Evolutionary conservation across 30 jellyfish, hydroid and myxozoan genomes (phyloP), one percentile per base, ranked within the genome.

Genomic region (Pelagia noctiluca): DNA sequence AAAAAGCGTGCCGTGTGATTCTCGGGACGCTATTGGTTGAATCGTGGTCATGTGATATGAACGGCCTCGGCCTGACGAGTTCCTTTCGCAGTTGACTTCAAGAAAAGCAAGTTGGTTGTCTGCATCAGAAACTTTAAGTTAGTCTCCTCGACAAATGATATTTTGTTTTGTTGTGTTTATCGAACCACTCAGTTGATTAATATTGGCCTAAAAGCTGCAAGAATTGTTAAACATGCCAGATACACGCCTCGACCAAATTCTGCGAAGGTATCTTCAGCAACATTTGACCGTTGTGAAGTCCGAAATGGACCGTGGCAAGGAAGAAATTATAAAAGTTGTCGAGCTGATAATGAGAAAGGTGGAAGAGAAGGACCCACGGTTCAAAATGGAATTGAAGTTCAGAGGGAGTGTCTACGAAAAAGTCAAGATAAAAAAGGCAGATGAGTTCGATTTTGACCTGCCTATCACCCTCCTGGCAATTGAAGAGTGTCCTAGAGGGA

Each of bases 321-420:
- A 75, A 22, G 47, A 75, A 24, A 60, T 75, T 26, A 12, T 36
- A 19, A 76, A 76, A 4, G 76, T 75, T 28, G 87, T 75, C 2
- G 36, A 75, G 29, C 8, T 16, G 60, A 75, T 75, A 25, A 49
- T 75, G 16, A 50, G 54, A 26, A 33, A 16, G 22, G 48, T 75
- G 1, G 74, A 35, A 1, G 42, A 8, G 16, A 70, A 68, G 36
- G 92, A 82, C 61, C 12, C 80, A 23, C 57, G 92, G 25, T 82
- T 82, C 73, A 69, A 82, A 42, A 71, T 82, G 80, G 82, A 80
- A 28, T 38, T 82, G 52, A 86, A 82, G 63, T 70, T 13, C 64
- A 82, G 92, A 1, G 92, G 92, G 19, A 82, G 92, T 57, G 71
- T 82, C 19, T 82, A 82, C 71, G 92, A 82, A 49, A 69, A 54